A percentile compares a stretch with the other conserved stretches of the same genome.
Conservation (phyloP, 1,140 invertebrate species). For the Temnothorax curvispinosus region DNA sequence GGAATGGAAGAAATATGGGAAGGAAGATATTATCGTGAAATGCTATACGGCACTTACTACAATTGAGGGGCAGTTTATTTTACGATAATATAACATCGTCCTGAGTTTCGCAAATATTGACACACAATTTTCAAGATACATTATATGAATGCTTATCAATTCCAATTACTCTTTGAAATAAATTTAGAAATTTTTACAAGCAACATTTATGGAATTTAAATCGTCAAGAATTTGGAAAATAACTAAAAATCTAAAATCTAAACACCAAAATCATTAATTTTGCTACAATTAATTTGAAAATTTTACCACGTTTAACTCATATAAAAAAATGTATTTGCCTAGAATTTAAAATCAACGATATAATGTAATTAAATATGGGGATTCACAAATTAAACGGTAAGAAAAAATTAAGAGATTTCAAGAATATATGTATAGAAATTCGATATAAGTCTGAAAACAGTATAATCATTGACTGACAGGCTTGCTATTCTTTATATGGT, state of each 20-base stretch:
- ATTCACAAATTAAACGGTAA: not conserved
- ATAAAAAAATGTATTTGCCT: not conserved
- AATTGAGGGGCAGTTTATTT: slow-evolving; percentile 53
- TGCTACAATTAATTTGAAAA: not conserved
- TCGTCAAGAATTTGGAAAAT: not conserved
- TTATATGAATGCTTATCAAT: slow-evolving; percentile 12
- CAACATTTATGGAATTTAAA: not conserved
- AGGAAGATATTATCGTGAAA: slow-evolving; percentile 52
- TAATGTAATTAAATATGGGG: not conserved
- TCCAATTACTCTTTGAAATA: slow-evolving; percentile 9
- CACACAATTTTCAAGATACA: slow-evolving; percentile 36
- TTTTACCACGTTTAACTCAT: not conserved
- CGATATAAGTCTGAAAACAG: not conserved
- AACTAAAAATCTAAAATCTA: not conserved
- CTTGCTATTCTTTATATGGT: not conserved
- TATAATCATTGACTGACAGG: not conserved
- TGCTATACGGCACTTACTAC: slow-evolving; percentile 37
- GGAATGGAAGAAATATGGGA: slow-evolving; percentile 49
- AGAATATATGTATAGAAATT: not conserved
- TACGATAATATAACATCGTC: slow-evolving; percentile 49
- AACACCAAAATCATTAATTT: not conserved
- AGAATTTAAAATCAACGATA: not conserved
- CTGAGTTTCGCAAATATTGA: slow-evolving; percentile 32
- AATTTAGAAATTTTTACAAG: not conserved
- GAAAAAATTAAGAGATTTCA: not conserved